phyloP scores from a whole-genome alignment of 2,888 invertebrate species.

The Himalopsyche japonica region DNA sequence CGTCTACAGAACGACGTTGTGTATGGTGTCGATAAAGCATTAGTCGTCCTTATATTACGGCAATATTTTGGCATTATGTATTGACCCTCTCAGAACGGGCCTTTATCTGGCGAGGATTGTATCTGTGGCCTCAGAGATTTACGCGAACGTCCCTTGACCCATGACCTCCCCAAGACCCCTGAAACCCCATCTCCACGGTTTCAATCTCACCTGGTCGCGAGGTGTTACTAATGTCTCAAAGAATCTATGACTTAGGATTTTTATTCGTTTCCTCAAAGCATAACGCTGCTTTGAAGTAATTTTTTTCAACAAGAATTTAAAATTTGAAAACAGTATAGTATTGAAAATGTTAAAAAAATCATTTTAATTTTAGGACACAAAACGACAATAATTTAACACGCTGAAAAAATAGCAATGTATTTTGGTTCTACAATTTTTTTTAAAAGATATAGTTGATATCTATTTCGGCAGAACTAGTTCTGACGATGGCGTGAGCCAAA shows the following conservation, averaged over 20 bases:
- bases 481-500: no score
- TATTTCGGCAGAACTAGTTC: no score
- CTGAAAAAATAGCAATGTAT: no score
- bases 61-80: conserved; percentile 40
- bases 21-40: conserved; percentile 32
- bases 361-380: no score
- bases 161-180: conserved; percentile 9
- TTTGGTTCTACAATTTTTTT: no score
- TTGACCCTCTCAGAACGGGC: conserved; percentile 35
- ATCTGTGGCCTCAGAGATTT: conserved; percentile 36
- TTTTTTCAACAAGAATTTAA: no score
- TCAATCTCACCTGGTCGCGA: not conserved
- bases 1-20: not conserved
- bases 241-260: not conserved
- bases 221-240: not conserved
- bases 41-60: conserved; percentile 26
- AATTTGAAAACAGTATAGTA: no score
- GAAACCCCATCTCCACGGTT: not conserved
- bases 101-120: conserved; percentile 35
- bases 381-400: no score
- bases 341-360: no score
- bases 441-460: no score
- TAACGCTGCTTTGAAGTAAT: no score
- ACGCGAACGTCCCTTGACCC: conserved; percentile 36
- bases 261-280: no score